Conservation (phyloP, 2,797 vertebrate genomes). For the Cuculus canorus region DNA sequence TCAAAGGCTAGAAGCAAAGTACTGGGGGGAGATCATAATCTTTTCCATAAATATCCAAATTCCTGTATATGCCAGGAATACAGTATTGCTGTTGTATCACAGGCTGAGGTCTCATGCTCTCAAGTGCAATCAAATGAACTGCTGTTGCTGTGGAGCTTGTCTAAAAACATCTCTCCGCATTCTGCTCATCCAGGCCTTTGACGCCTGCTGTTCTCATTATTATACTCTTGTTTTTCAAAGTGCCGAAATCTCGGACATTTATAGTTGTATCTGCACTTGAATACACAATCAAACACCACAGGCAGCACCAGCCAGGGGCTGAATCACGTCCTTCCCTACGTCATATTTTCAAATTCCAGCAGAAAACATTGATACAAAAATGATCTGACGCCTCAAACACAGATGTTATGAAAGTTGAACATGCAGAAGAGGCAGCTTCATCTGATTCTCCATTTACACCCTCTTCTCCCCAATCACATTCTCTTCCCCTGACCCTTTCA, state of each 20-base stretch:
- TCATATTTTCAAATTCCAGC: not conserved
- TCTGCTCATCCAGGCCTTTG: slow-evolving; percentile 29
- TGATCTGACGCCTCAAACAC: not conserved
- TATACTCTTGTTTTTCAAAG: slow-evolving; percentile 30
- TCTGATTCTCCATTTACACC: not conserved
- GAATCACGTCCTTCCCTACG: not conserved
- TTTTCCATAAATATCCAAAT: not conserved
- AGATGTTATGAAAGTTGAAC: not conserved
- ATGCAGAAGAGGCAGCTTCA: not conserved
- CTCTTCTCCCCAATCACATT: not conserved
- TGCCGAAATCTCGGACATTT: not conserved
- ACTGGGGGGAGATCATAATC: not conserved
- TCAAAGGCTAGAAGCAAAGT: not conserved
- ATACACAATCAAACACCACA: not conserved
- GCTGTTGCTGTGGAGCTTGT: slow-evolving; percentile 23
- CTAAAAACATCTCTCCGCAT: slow-evolving; percentile 28
- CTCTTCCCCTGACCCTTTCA: not conserved
- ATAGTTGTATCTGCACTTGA: slow-evolving; percentile 25
- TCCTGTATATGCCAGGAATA: not conserved
- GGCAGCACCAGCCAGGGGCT: not conserved
- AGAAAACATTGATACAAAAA: not conserved
- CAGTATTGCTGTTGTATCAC: not conserved
- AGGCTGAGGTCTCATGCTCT: slow-evolving; percentile 18
- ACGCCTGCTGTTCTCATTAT: slow-evolving; percentile 9
- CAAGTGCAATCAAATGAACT: slow-evolving; percentile 20